These are phyloP conservation scores for Hydrolagus affinis DNA, from an alignment of 2,113 vertebrate species.

Conservation along the genomic window DNA sequence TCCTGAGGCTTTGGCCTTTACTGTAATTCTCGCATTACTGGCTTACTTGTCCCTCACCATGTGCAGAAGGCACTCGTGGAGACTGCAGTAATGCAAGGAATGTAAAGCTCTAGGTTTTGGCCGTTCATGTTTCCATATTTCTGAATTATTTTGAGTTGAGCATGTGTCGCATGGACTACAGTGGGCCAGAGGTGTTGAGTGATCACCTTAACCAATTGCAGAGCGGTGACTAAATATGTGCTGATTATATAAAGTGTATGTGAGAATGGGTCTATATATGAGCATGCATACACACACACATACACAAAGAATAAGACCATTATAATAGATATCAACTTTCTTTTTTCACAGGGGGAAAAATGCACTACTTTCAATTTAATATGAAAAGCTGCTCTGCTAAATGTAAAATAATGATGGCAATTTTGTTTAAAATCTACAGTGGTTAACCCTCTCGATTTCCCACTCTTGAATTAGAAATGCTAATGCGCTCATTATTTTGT, in stretches of 20 bases:
- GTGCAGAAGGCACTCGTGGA: constrained; percentile 40
- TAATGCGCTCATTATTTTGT: neutral
- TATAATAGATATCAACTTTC: neutral
- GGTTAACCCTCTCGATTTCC: neutral
- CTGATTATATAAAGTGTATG: neutral
- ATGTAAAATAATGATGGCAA: neutral
- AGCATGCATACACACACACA: no score
- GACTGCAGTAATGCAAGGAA: constrained; percentile 38
- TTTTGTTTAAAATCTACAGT: neutral
- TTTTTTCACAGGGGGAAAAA: neutral
- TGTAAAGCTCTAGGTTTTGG: constrained; percentile 26
- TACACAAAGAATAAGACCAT: no score
- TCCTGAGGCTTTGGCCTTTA: constrained; percentile 34
- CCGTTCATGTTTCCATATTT: constrained; percentile 41
- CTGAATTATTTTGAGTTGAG: constrained; percentile 37
- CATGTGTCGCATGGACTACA: neutral
- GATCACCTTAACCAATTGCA: constrained; percentile 16
- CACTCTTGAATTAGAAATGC: neutral
- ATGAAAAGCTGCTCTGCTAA: neutral
- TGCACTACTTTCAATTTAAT: neutral
- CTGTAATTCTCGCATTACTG: constrained; percentile 44
- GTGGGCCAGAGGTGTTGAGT: neutral
- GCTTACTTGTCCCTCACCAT: constrained; percentile 33
- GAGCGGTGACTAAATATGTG: neutral
- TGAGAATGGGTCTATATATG: no score